Evolutionary conservation across 2,888 invertebrate genomes (phyloP).

Genomic region (Spisula solida): DNA sequence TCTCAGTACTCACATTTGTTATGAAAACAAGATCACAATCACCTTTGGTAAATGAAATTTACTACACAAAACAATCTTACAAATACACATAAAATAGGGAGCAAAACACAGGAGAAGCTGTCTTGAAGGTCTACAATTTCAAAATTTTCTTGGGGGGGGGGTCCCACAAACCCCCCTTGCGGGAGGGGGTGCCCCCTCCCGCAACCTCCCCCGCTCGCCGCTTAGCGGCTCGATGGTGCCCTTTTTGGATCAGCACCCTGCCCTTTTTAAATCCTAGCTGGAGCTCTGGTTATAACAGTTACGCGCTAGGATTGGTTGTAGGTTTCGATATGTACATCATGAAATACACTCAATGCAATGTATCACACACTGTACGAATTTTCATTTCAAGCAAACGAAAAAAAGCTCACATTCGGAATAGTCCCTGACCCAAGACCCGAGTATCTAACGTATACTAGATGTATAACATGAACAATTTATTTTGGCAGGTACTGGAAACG

Average conservation of each 20-base stretch:
- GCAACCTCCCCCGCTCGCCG: background rate
- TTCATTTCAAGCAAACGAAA: too few relatives aligned
- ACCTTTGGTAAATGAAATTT: too few relatives aligned
- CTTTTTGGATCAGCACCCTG: background rate
- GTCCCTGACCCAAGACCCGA: too few relatives aligned
- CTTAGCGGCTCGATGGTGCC: background rate
- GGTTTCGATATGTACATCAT: too few relatives aligned
- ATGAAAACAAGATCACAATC: too few relatives aligned
- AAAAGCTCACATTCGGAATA: too few relatives aligned
- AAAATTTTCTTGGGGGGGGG: background rate
- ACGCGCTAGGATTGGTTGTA: too few relatives aligned
- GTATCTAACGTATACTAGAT: too few relatives aligned
- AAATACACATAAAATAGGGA: background rate
- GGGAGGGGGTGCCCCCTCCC: background rate
- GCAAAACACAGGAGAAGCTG: background rate
- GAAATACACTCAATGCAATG: too few relatives aligned
- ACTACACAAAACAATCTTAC: too few relatives aligned
- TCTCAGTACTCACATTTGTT: too few relatives aligned
- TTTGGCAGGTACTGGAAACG: slow-evolving; percentile 58
- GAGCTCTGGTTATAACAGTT: background rate
- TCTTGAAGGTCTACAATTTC: background rate
- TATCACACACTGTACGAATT: too few relatives aligned
- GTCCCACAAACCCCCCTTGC: background rate
- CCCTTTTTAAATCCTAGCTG: background rate
- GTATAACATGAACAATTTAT: background rate